Evolutionary conservation across 2,797 vertebrate genomes (phyloP), one percentile per base, ranked within the genome.

Genomic region (Sebastiscus tertius): DNA sequence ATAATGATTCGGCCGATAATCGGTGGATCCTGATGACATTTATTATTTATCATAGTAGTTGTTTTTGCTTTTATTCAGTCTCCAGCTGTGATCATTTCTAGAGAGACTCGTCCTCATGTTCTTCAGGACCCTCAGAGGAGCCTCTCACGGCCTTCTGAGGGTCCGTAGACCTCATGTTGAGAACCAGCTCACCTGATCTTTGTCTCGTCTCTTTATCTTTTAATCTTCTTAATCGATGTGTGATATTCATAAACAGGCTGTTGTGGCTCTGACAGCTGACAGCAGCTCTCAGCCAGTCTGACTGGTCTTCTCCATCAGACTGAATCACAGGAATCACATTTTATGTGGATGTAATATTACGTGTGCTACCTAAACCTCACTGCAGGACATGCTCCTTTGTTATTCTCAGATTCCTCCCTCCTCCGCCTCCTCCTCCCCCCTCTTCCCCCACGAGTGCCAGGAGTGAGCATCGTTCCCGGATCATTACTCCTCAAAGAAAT

Each of bases 401-500:
- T 97, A 97, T 97, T 81, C 96, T 93, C 97, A 94, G 93, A 96
- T 95, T 89, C 96, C 96, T 94, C 71, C 93, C 93, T 94, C 1
- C 34, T 42, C 16, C 34, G 83, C 94, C 94, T 5, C 95, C 95
- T 94, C 9, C 31, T 1, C 93, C 74, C 91, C 72, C 91, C 80
- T 93, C 96, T 93, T 93, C 94, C 95, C 95, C 80, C 84, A 73
- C 94, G 95, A 97, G 96, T 95, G 96, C 97, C 97, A 97, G 97
- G 96, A 99, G 97, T 97, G 97, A 97, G 97, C 96, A 97, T 97
- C 96, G 96, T 97, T 97, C 97, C 97, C 97, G 98, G 98, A 98
- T 99, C 98, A 99, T 99, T 99, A 99, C 97, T 97, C 97, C 98
- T 97, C 97, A 99, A 99, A 99, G 98, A 99, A 99, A 99, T 99